Evolutionary conservation across 2,113 vertebrate genomes (phyloP).

Genomic region (Megalops atlanticus): DNA sequence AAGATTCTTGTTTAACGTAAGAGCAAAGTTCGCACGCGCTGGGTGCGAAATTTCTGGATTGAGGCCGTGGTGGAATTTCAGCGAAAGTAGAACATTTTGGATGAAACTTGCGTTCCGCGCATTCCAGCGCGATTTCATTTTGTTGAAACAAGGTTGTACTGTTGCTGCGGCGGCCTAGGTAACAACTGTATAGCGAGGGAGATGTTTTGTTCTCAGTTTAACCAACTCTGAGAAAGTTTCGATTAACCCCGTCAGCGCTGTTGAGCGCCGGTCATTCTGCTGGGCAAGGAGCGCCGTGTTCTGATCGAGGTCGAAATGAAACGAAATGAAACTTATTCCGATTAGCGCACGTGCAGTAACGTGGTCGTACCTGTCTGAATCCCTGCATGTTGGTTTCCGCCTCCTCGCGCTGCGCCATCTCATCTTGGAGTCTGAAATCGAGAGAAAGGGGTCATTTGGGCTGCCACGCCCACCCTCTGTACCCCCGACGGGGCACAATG

Average conservation of each 20-base stretch:
- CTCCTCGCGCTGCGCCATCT: conserved; percentile 87
- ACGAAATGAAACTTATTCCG: no score
- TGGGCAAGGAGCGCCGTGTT: no score
- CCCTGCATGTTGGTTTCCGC: conserved; percentile 86
- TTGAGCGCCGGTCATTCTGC: no score
- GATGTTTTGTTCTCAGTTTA: no score
- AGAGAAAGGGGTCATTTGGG: background rate
- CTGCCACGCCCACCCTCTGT: background rate
- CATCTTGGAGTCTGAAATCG: conserved; percentile 85
- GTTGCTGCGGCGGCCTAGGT: background rate
- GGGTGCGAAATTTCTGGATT: no score
- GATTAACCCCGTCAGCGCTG: no score
- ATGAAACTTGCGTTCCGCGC: background rate
- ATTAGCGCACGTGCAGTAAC: background rate
- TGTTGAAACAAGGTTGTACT: background rate
- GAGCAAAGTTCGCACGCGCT: no score
- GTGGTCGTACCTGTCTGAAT: conserved; percentile 85
- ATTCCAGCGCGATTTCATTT: background rate
- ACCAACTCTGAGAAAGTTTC: no score
- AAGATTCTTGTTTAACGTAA: no score
- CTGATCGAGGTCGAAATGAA: no score
- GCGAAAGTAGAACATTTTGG: background rate
- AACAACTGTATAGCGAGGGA: background rate
- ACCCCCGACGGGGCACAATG: no score
- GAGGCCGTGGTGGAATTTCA: background rate